Evolutionary conservation across 2,888 invertebrate genomes (phyloP), one percentile per base, ranked within the genome.

Genomic region (Phaedon cochleariae): DNA sequence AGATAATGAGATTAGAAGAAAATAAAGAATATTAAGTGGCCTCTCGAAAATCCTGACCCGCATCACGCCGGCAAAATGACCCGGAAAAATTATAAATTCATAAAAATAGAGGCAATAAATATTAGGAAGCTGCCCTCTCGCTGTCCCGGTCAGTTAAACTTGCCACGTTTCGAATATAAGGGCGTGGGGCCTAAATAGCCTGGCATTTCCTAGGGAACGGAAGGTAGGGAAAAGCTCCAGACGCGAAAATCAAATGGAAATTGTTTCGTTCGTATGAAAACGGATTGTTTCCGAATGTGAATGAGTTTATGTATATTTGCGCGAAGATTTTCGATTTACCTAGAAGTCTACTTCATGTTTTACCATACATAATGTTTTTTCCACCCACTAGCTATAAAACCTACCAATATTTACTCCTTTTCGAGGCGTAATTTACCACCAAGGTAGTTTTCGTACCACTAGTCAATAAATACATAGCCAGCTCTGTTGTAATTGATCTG

Each of bases 141-240:
- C 69, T 72, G 72, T 72, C 69, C 62, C 72, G 72, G 69, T 72
- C 72, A 72, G 72, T 68, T 67, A 63, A 67, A 65, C 68, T 65
- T 65, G 68, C 65, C 63, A 64, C 65, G 69, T 69, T 69, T 67
- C 64, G 66, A 69, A 69, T 67, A 67, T 67, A 69, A 69, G 69
- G 67, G 69, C 63, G 65, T 10, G 12, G 34, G 34, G 9, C 61
- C 65, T 58, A 31, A 48, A 53, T 34, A 48, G 49, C 62, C 41
- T 65, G 65, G 65, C 65, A 65, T 65, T 65, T 59, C 59, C 65
- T 65, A 54, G 48, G 48, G 62, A 61, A 65, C 62, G 62, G 60
- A 22, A 57, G 58, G 62, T 49, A 53, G 29, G 37, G 34, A 10
- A 10, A 7, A 12, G 9, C 2, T 34, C 34, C 34, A 34, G 34